Evolutionary conservation across 2,888 invertebrate genomes (phyloP).

Genomic region (Nymphalis urticae): DNA sequence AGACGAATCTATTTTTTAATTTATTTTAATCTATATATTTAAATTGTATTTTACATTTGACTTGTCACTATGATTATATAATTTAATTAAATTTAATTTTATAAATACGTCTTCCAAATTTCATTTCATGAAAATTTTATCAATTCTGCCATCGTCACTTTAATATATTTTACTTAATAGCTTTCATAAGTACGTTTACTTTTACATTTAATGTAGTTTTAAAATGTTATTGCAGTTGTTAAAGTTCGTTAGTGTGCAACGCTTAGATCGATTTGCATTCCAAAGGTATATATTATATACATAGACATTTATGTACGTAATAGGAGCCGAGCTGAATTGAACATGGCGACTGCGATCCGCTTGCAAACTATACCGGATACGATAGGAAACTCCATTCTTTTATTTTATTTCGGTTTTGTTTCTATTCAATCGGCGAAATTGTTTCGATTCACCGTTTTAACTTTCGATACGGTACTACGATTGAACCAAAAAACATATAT

Average conservation of each 20-base stretch:
- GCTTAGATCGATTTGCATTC: neutral
- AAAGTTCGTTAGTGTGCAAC: conserved; percentile 1
- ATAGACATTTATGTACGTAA: conserved; percentile 50
- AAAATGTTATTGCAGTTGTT: conserved; percentile 14
- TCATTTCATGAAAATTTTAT: neutral
- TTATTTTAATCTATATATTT: neutral
- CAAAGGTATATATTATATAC: neutral
- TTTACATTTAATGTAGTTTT: neutral
- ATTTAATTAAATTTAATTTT: neutral
- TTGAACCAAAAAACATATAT: conserved; percentile 25
- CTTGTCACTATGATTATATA: neutral
- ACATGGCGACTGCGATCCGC: conserved; percentile 74
- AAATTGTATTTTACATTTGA: neutral
- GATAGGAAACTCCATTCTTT: conserved; percentile 74
- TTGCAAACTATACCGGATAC: conserved; percentile 74
- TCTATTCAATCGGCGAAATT: conserved; percentile 69
- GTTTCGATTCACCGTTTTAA: conserved; percentile 60
- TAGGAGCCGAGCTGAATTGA: conserved; percentile 56
- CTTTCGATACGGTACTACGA: conserved; percentile 42
- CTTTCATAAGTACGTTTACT: neutral
- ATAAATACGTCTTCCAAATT: neutral
- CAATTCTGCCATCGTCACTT: neutral
- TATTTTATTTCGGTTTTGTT: conserved; percentile 73
- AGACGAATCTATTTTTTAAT: neutral
- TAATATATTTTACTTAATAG: neutral